Evolutionary conservation across 1,140 invertebrate species (phyloP), one percentile per base, ranked within the genome.

Genomic region (Pachypeltis micranthus): DNA sequence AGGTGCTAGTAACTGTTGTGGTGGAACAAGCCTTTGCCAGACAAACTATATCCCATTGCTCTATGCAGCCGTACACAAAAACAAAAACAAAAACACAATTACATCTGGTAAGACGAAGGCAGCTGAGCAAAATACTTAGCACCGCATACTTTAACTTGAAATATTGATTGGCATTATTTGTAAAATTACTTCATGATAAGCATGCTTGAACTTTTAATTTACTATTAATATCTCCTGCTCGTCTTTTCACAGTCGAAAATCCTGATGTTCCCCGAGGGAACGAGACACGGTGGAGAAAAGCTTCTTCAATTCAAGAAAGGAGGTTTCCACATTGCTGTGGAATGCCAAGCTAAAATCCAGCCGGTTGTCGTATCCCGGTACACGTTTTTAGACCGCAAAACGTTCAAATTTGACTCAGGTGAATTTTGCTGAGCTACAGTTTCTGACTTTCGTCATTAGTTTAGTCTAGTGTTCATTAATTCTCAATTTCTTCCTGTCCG

Each of bases 331-430:
- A 83, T 95, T 64, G 93, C 93, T 0, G 77, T 95, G 51, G 81
- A 85, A 63, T 85, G 88, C 12, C 82, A 88, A 72, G 83, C 87
- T 54, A 89, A 91, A 14, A 85, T 96, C 65, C 85, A 93, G 70
- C 93, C 93, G 0, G 81, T 96, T 0, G 86, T 94, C 26, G 85
- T 93, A n/a, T 92, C 90, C 0, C 85, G 85, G 70, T 96, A 94
- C 73, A 82, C 84, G 55, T 94, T 93, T 71, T 79, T 93, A 63
- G 87, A 88, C 68, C 78, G 81, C 55, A 80, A 84, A 67, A 79
- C 81, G 47, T 84, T 84, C 68, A 82, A 79, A 65, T 94, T 92
- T 74, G 81, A 85, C 65, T 76, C 79, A 76, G 89, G 89, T 85
- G 78, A 75, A 12, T 39, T n/a, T n/a, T n/a, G n/a, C n/a, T n/a